These are phyloP conservation scores for Psammodynastes pulverulentus DNA, from an alignment of 2,113 vertebrate species.

Conservation along the genomic window DNA sequence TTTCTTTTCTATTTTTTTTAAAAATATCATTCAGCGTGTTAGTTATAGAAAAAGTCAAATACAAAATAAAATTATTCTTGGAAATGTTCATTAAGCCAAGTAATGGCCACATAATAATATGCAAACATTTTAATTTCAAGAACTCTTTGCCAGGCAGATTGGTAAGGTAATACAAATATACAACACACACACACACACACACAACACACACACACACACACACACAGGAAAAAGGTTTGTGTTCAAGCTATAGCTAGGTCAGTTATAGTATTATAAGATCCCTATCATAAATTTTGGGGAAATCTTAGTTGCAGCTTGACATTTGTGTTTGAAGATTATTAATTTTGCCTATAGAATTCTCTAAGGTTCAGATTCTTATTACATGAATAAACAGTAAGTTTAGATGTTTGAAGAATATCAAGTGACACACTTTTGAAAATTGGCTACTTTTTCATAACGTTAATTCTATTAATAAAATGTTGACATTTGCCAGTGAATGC, in stretches of 20 bases:
- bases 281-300: not conserved
- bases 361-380: not conserved
- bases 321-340: not conserved
- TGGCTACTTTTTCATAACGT: not conserved
- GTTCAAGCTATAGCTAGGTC: not conserved
- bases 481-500: not conserved
- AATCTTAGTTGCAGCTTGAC: not conserved
- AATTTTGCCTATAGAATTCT: not conserved
- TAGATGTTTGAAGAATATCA: not conserved
- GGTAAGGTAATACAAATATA: not conserved
- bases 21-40: not conserved
- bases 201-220: not conserved
- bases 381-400: not conserved
- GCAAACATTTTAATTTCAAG: not conserved
- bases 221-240: not conserved
- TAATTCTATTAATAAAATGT: not conserved
- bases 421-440: not conserved
- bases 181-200: not conserved
- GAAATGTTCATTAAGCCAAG: not conserved
- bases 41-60: not conserved
- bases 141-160: not conserved
- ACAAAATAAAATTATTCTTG: not conserved
- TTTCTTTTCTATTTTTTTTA: not conserved
- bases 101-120: not conserved
- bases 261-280: not conserved